Evolutionary conservation across 2,888 invertebrate genomes (phyloP), one percentile per base, ranked within the genome.

Genomic region (Scaeva pyrastri): DNA sequence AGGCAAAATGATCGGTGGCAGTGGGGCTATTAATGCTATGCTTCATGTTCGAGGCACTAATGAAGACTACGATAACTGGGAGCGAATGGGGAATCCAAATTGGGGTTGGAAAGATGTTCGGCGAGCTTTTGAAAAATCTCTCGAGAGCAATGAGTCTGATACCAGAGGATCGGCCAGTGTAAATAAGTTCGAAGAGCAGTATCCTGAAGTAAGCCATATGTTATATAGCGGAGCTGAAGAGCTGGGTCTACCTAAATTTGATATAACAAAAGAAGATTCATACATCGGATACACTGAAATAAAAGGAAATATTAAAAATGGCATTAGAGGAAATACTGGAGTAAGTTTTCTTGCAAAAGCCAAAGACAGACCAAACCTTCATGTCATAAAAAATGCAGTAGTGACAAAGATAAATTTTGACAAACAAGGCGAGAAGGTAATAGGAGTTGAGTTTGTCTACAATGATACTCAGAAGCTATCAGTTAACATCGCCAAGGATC

Each of bases 201-300:
- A 90, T 70, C 90, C 91, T 16, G 91, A 90, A 11, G 64, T 91
- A 23, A 94, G 94, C 0, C 92, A 94, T 1, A 94, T 95, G 89
- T 95, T 97, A 88, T 90, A 96, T 39, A 93, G 94, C 88, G 96
- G 96, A 0, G 95, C 94, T 0, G 88, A 93, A 55, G 95, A 97
- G 89, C 89, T 96, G 84, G 96, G 96, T 0, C 74, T 96, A 86
- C 93, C 93, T 12, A 92, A 94, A 2, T 89, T 94, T 0, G 95
- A 95, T 88, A 95, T 95, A 89, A 89, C 94, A 16, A 95, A 95
- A 89, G 95, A 95, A 0, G 94, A 88, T n/a, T 80, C 81, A 41
- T 74, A 72, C 14, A 86, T 88, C 2, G 96, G 95, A 12, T 95
- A 95, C 88, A 93, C 94, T 12, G 93, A 93, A 58, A 91, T 94